Evolutionary conservation across 2,888 invertebrate species (phyloP).

Genomic region (Tribolium freemani): DNA sequence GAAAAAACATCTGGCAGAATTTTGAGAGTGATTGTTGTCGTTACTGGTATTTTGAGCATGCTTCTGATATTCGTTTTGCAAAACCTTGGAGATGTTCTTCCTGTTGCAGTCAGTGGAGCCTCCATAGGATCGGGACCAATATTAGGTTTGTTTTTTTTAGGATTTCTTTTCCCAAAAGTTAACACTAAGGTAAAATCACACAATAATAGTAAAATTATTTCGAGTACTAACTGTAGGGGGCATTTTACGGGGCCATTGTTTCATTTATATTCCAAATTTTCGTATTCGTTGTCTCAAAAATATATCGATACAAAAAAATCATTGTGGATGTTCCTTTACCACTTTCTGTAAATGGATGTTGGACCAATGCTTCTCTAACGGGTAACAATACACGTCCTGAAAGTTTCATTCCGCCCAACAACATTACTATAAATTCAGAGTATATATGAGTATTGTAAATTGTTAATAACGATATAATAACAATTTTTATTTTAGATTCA

Average conservation of each 20-base stretch:
- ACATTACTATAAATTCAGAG: no score
- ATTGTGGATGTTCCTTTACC: slow-evolving; percentile 50
- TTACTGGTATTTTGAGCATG: not conserved
- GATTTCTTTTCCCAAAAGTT: slow-evolving; percentile 77
- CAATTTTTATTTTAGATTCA: no score
- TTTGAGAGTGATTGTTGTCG: slow-evolving; percentile 1
- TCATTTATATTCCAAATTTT: slow-evolving; percentile 45
- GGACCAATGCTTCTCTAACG: slow-evolving; percentile 7
- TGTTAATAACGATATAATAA: not conserved
- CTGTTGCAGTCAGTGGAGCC: not conserved
- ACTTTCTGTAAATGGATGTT: slow-evolving; percentile 54
- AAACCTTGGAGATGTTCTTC: slow-evolving; percentile 4
- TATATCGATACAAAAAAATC: slow-evolving; percentile 49
- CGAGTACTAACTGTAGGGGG: slow-evolving; percentile 46
- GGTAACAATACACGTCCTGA: no score
- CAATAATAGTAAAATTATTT: not conserved
- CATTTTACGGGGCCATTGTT: slow-evolving; percentile 53
- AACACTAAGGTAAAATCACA: slow-evolving; percentile 72
- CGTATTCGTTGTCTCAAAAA: slow-evolving; percentile 48
- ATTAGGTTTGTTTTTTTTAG: slow-evolving; percentile 78
- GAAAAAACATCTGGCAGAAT: not conserved
- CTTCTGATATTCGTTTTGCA: not conserved
- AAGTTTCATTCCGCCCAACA: no score
- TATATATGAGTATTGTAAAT: no score
- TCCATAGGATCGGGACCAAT: slow-evolving; percentile 79